Evolutionary conservation across 2,888 invertebrate genomes (phyloP).

Genomic region (Polydrusus cervinus): DNA sequence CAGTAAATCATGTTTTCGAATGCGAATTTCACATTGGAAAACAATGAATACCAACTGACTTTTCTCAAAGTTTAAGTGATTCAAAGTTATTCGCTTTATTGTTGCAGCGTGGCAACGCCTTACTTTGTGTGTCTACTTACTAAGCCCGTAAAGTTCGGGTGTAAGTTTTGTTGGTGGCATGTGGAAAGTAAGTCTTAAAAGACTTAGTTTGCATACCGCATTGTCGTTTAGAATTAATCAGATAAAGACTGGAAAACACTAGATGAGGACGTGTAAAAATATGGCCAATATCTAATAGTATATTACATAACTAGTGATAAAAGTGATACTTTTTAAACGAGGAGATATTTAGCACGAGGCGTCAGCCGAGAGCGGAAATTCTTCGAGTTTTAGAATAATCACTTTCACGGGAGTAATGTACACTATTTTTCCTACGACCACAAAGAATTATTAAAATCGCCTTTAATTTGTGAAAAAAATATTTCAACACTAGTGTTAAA

Average conservation of each 20-base stretch:
- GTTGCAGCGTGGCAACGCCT: constrained; percentile 27
- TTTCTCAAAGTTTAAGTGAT: constrained; percentile 42
- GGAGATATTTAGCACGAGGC: no score
- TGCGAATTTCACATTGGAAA: constrained; percentile 32
- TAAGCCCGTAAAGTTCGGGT: constrained; percentile 30
- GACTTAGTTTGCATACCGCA: background rate
- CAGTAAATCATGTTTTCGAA: constrained; percentile 40
- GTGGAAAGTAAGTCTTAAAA: background rate
- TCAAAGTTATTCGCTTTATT: constrained; percentile 45
- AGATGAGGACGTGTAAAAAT: no score
- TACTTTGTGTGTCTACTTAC: constrained; percentile 26
- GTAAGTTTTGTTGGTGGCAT: constrained; percentile 18
- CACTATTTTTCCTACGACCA: no score
- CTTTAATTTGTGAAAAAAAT: no score
- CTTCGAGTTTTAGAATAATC: no score
- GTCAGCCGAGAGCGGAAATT: no score
- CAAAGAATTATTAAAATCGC: no score
- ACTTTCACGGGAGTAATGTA: no score
- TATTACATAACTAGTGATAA: no score
- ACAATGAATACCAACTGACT: constrained; percentile 43
- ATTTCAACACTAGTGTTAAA: no score
- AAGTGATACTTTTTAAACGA: no score
- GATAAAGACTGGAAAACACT: background rate
- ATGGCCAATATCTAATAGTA: no score
- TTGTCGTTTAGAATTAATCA: background rate